Conservation (phyloP, 2,888 invertebrate genomes). For the Drosophila neutralis region DNA sequence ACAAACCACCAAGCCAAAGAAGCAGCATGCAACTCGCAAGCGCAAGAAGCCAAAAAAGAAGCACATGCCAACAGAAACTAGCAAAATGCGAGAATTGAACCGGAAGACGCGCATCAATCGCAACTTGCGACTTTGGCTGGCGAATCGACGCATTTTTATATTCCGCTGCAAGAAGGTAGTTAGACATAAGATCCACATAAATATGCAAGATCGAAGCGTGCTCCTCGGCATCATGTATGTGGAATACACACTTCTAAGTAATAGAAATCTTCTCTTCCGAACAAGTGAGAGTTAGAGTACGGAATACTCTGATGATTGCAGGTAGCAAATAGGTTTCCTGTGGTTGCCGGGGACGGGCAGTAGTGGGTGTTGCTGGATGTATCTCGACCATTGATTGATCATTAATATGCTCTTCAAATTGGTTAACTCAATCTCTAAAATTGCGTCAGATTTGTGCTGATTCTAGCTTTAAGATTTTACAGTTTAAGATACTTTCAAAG, state of each 20-base stretch:
- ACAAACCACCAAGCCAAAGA: conserved; percentile 15
- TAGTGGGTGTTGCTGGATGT: background rate
- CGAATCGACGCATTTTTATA: conserved; percentile 74
- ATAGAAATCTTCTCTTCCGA: background rate
- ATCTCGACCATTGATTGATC: background rate
- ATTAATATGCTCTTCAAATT: background rate
- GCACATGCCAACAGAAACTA: conserved; percentile 41
- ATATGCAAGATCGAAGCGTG: background rate
- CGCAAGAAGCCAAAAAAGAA: conserved; percentile 41
- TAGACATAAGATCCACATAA: background rate
- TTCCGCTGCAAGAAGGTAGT: conserved; percentile 68
- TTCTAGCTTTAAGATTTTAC: background rate
- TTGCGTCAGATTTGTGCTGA: background rate
- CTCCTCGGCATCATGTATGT: background rate
- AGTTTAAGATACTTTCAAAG: background rate
- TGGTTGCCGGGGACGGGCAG: too few species aligned
- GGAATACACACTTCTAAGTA: background rate
- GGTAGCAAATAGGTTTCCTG: background rate
- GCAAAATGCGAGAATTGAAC: conserved; percentile 18
- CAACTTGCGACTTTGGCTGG: conserved; percentile 76
- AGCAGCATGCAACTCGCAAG: conserved; percentile 12
- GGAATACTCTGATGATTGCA: background rate
- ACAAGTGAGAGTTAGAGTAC: background rate
- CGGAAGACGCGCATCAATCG: conserved; percentile 60
- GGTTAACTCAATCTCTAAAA: background rate